Evolutionary conservation across 2,888 invertebrate genomes (phyloP).

Genomic region (Tipula unca): DNA sequence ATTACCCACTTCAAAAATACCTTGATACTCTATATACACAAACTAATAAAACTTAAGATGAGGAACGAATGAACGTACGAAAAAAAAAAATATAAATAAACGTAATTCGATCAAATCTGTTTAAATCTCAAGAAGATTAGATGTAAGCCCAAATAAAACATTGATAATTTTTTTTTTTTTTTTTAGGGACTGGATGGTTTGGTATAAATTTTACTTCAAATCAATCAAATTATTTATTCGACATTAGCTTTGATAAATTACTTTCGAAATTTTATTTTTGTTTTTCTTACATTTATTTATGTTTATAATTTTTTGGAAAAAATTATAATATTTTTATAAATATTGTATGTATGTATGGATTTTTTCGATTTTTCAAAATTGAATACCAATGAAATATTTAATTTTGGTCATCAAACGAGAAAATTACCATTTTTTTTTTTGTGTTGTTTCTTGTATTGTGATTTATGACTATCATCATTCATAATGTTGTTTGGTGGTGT

Average conservation of each 20-base stretch:
- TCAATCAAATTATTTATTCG: conserved; percentile 14
- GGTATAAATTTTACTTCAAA: background rate
- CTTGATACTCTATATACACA: background rate
- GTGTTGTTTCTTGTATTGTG: background rate
- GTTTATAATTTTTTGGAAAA: background rate
- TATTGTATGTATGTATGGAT: background rate
- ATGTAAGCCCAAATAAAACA: conserved; percentile 8
- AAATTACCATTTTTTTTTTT: background rate
- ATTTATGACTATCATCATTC: background rate
- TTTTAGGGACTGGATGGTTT: background rate
- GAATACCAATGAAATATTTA: background rate
- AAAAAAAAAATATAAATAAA: background rate
- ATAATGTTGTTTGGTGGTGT: background rate
- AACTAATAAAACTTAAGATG: conserved; percentile 14
- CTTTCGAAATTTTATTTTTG: background rate
- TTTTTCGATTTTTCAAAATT: background rate
- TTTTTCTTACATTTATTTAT: background rate
- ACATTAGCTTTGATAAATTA: conserved; percentile 1
- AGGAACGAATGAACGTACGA: background rate
- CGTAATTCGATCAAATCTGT: conserved; percentile 8
- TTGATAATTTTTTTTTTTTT: background rate
- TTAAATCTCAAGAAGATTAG: background rate
- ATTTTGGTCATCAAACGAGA: background rate
- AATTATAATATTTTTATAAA: background rate
- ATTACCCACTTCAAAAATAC: conserved; percentile 14